Evolutionary conservation across 2,113 vertebrate genomes (phyloP), one percentile per base, ranked within the genome.

Genomic region (Rhynchomys soricoides): DNA sequence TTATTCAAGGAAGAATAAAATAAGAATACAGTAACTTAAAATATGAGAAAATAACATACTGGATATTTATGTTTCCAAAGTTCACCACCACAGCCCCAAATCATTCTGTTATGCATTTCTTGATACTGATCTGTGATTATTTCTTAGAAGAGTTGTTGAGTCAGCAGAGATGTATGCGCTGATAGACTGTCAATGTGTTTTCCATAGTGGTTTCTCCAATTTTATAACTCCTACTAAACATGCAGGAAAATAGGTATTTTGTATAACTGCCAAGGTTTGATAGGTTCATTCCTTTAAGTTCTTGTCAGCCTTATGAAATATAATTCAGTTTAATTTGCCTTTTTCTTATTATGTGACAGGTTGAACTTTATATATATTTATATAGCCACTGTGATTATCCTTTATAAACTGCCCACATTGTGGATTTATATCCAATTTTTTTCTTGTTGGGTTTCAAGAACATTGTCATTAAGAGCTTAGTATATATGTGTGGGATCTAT

Each of bases 131-230:
- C 31, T 86, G 29, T 79, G 52, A 89, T 37, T 68, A 85, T 81
- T 85, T 74, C 88, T 93, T 81, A 93, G 64, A 83, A 85, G 70
- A 93, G 88, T 31, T 95, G 71, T 90, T 86, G 90, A 95, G 50
- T 89, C 82, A 95, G 68, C 13, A 13, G 59, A 91, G 40, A 95
- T 64, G 31, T 10, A 57, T 22, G 79, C 90, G 94, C 82, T 95
- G 94, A 85, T 50, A 93, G 52, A 79, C 5, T 90, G 86, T 95
- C 81, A 94, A 62, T 55, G 83, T 85, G 43, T 79, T 91, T 90
- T 85, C 55, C 82, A 74, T 40, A 94, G 92, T 55, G 11, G 21
- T 93, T 90, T 96, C 79, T 94, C 16, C 62, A 96, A 79, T 96
- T 96, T 95, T 93, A 48, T 95, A 85, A 43, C 55, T 89, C 48